Evolutionary conservation across 2,797 vertebrate genomes (phyloP).

Genomic region (Valencia hispanica): DNA sequence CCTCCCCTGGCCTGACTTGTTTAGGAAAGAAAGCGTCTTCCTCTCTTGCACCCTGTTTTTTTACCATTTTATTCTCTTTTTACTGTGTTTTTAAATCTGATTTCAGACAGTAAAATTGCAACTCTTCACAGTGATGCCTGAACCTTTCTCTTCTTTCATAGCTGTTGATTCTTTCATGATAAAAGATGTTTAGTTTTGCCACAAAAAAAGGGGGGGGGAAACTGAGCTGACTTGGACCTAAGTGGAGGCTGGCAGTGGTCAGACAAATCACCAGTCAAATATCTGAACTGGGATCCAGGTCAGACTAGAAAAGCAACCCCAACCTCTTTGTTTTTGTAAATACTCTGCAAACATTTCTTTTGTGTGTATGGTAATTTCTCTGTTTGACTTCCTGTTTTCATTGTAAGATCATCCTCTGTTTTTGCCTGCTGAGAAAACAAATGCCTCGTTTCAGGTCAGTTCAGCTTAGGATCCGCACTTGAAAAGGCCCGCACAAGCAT

Average conservation of each 20-base stretch:
- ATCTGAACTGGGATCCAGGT: slow-evolving; percentile 98
- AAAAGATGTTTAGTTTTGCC: background rate
- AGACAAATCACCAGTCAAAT: slow-evolving; percentile 93
- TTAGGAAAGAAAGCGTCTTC: slow-evolving; percentile 54
- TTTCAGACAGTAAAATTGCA: slow-evolving; percentile 27
- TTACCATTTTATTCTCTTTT: slow-evolving; percentile 47
- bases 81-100: slow-evolving; percentile 29
- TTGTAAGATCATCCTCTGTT: slow-evolving; percentile 59
- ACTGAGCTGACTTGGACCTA: slow-evolving; percentile 93
- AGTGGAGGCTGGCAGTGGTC: slow-evolving; percentile 99
- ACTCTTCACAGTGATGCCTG: background rate
- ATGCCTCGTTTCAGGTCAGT: slow-evolving; percentile 41
- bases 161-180: slow-evolving; percentile 10
- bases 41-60: slow-evolving; percentile 31
- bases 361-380: slow-evolving; percentile 5
- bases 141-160: background rate
- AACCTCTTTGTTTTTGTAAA: slow-evolving; percentile 23
- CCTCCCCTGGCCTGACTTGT: slow-evolving; percentile 65
- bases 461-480: slow-evolving; percentile 25
- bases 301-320: slow-evolving; percentile 60
- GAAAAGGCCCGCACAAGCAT: slow-evolving; percentile 15
- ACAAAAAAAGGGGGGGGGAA: too few relatives aligned
- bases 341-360: slow-evolving; percentile 18
- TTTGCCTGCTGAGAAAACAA: slow-evolving; percentile 56
- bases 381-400: slow-evolving; percentile 45